Conservation (phyloP, 2,113 vertebrate species). For the Chloropsis cyanopogon region DNA sequence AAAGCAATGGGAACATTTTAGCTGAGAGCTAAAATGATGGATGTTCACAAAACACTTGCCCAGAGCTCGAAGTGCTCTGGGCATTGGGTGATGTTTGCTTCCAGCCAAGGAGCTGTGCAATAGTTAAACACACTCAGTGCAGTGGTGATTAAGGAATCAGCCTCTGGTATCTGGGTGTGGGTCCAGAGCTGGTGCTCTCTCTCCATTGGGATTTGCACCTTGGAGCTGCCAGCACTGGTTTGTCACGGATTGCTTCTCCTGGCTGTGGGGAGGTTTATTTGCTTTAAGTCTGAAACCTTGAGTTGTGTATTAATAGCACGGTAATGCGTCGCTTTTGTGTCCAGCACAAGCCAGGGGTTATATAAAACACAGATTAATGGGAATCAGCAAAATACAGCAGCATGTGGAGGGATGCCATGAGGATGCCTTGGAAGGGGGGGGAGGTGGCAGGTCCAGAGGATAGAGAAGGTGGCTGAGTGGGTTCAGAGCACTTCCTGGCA, state of each 20-base stretch:
- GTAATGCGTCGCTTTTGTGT: neutral
- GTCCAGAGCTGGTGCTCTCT: neutral
- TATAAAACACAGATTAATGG: conserved; percentile 33
- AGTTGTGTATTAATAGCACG: neutral
- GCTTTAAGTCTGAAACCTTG: neutral
- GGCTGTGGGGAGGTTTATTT: neutral
- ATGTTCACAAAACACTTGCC: neutral
- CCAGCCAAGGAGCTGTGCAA: neutral
- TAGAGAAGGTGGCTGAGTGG: neutral
- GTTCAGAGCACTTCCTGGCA: neutral
- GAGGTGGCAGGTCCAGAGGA: neutral
- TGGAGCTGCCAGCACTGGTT: neutral
- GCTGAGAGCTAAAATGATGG: neutral
- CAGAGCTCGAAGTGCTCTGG: neutral
- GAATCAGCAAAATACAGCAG: neutral
- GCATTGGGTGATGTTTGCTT: neutral
- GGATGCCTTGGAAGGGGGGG: neutral
- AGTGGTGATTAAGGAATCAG: neutral
- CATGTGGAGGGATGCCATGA: neutral
- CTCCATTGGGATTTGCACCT: neutral
- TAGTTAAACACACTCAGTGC: neutral
- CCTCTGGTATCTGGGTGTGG: neutral
- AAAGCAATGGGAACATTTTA: neutral
- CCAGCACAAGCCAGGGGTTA: neutral
- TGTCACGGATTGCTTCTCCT: neutral